Percentiles rank a stretch among this genome's conserved stretches.
phyloP scores from a whole-genome alignment of 2,888 invertebrate species.

The Deilephila elpenor region DNA sequence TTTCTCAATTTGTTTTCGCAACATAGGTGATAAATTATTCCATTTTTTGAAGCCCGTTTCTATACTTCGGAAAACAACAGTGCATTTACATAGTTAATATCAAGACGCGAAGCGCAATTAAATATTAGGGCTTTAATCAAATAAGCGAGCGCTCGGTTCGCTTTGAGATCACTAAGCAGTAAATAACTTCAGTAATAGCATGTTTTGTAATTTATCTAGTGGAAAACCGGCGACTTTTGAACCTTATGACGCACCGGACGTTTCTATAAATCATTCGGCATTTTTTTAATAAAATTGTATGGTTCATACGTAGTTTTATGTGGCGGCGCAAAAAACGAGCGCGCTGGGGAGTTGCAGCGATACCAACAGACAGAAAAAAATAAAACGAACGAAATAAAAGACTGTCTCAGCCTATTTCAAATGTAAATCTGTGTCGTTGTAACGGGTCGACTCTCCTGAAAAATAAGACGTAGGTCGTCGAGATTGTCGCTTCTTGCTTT shows the following conservation, averaged over 20 bases:
- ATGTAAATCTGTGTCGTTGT: constrained; percentile 79
- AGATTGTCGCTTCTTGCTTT: constrained; percentile 73
- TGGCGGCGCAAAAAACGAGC: constrained; percentile 33
- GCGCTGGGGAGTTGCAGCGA: constrained; percentile 42
- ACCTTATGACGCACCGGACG: constrained; percentile 36
- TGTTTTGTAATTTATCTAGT: constrained; percentile 47
- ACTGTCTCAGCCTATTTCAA: constrained; percentile 73
- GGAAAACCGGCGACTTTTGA: constrained; percentile 41
- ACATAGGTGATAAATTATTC: constrained; percentile 50
- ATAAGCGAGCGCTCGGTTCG: constrained; percentile 45
- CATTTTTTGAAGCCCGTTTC: constrained; percentile 35
- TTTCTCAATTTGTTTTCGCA: constrained; percentile 48
- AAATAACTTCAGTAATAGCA: constrained; percentile 32
- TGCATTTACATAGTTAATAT: constrained; percentile 44
- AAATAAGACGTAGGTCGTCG: constrained; percentile 75
- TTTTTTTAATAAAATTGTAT: constrained; percentile 43
- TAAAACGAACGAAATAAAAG: constrained; percentile 69
- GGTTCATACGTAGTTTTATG: constrained; percentile 33
- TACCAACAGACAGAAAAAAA: constrained; percentile 58
- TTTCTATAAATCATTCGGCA: constrained; percentile 40
- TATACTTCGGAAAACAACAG: constrained; percentile 10
- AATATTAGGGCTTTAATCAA: constrained; percentile 51
- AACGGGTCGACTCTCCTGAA: constrained; percentile 71
- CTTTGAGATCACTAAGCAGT: constrained; percentile 46
- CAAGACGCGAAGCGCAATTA: constrained; percentile 47